A percentile compares a stretch with the other conserved stretches of the same genome.
These are phyloP conservation scores for Aurelia sp. DNA, from an alignment of 30 jellyfish, hydroid and myxozoan species.

Conservation along the genomic window DNA sequence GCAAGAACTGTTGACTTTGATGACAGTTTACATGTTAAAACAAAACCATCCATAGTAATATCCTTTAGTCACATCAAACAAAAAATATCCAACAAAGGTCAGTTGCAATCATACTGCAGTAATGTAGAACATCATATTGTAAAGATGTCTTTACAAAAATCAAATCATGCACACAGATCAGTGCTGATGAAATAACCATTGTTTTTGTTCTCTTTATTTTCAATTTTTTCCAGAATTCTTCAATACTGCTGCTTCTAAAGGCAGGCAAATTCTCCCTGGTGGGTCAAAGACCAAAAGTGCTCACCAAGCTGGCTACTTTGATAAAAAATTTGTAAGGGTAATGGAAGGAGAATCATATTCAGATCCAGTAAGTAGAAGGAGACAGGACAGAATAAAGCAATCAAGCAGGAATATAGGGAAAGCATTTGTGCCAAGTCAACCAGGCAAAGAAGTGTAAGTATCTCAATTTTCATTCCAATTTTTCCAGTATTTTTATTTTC, in stretches of 20 bases:
- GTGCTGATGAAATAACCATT: no score
- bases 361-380: slow-evolving; percentile 90
- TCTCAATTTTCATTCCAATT: not conserved
- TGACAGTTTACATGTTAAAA: no score
- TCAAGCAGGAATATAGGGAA: slow-evolving; percentile 73
- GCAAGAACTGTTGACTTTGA: no score
- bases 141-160: no score
- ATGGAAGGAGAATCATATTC: slow-evolving; percentile 89
- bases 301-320: slow-evolving; percentile 88
- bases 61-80: no score
- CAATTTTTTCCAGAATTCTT: slow-evolving; percentile 69
- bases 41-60: no score
- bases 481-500: not conserved
- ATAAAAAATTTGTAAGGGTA: slow-evolving; percentile 73
- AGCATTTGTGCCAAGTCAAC: slow-evolving; percentile 93
- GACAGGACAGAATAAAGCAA: slow-evolving; percentile 82
- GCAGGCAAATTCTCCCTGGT: slow-evolving; percentile 97
- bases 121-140: no score
- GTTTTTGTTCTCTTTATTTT: no score
- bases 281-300: slow-evolving; percentile 88
- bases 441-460: slow-evolving; percentile 93
- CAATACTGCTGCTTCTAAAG: slow-evolving; percentile 89
- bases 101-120: no score
- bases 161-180: no score
- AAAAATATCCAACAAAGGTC: no score